These are phyloP conservation scores for Chiridota heheva DNA, from an alignment of 35 echinoderm and acorn worm genomes.

Conservation along the genomic window DNA sequence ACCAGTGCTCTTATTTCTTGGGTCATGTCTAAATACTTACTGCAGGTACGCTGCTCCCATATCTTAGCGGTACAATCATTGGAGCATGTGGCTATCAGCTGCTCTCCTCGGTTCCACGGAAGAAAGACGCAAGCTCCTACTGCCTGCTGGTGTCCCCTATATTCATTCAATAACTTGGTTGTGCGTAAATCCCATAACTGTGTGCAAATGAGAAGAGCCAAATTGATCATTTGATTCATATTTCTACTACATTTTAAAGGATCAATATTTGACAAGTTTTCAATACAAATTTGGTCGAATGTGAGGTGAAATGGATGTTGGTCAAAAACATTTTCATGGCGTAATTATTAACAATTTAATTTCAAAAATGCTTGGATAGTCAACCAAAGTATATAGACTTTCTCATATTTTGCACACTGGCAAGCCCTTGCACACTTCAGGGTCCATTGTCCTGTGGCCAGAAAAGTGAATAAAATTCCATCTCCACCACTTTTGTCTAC, in stretches of 20 bases:
- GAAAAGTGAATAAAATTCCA: no score
- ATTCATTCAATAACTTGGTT: constrained; percentile 56
- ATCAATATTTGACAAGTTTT: no score
- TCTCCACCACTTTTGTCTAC: no score
- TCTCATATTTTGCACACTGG: no score
- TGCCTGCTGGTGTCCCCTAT: constrained; percentile 74
- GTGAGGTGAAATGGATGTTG: no score
- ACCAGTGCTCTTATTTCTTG: no score
- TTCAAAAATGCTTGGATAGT: neutral
- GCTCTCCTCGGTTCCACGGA: constrained; percentile 40
- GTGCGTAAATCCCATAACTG: constrained; percentile 74
- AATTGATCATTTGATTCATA: neutral
- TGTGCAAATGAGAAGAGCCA: constrained; percentile 12
- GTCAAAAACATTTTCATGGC: neutral
- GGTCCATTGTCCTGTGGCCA: no score
- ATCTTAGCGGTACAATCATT: constrained; percentile 77
- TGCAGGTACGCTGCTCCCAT: constrained; percentile 54
- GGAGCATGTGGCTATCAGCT: constrained; percentile 65
- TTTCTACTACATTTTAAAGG: neutral
- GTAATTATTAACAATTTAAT: neutral
- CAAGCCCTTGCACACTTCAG: no score
- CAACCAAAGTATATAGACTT: neutral
- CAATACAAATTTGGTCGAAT: no score
- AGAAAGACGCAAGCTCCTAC: constrained; percentile 62
- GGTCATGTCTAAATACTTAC: constrained; percentile 54